Percentiles rank a stretch among this genome's conserved stretches.
These are phyloP conservation scores for Helicolenus hilgendorfi DNA, from an alignment of 2,797 vertebrate genomes.

Conservation along the genomic window DNA sequence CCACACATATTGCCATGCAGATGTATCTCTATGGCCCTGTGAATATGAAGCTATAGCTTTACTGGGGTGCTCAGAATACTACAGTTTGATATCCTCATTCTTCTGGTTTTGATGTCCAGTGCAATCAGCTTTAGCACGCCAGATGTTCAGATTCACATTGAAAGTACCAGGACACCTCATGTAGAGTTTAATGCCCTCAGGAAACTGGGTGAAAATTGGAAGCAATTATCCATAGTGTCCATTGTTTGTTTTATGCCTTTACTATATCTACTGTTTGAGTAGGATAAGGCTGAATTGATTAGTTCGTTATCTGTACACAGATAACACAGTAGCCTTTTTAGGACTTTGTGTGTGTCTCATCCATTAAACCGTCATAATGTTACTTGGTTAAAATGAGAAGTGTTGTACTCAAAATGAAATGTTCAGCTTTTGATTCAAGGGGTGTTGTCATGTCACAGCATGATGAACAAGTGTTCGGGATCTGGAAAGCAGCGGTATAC, in stretches of 20 bases:
- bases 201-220: not conserved
- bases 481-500: slow-evolving; percentile 14
- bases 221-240: not conserved
- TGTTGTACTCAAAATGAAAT: not conserved
- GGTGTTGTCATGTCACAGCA: not conserved
- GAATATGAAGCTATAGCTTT: not conserved
- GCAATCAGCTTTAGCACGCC: not conserved
- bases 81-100: not conserved
- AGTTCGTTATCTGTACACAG: not conserved
- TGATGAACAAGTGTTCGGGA: slow-evolving; percentile 12
- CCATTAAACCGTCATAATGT: not conserved
- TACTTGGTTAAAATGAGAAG: not conserved
- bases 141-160: not conserved
- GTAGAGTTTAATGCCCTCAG: not conserved
- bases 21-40: not conserved
- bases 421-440: not conserved
- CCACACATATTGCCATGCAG: not conserved
- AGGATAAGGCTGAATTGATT: not conserved
- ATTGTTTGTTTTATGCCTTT: not conserved
- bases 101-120: not conserved
- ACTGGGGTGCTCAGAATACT: not conserved
- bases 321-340: not conserved
- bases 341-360: not conserved
- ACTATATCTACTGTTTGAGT: not conserved
- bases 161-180: not conserved